These are phyloP conservation scores for Archocentrus centrarchus DNA, from an alignment of 2,113 vertebrate genomes.

Conservation along the genomic window DNA sequence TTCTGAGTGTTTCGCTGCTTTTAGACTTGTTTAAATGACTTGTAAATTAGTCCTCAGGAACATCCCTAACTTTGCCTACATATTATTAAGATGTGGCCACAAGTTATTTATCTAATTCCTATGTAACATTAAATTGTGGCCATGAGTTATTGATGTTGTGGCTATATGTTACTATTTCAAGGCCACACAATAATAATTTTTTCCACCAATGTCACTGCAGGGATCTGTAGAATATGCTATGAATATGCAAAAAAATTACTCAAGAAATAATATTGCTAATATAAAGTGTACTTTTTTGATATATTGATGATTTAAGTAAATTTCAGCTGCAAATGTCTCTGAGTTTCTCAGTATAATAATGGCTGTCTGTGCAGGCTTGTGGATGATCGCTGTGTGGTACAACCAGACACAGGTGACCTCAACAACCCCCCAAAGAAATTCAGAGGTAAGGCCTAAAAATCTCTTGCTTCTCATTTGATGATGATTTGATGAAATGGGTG, in stretches of 20 bases:
- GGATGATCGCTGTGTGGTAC: constrained; percentile 97
- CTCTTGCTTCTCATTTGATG: neutral
- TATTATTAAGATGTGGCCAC: neutral
- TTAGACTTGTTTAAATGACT: accelerated
- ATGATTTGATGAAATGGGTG: neutral
- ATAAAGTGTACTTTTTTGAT: too few relatives aligned
- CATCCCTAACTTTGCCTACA: neutral
- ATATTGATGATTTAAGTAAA: neutral
- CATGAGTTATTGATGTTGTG: neutral
- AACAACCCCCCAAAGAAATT: constrained; percentile 99
- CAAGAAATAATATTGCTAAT: too few relatives aligned
- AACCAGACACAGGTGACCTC: constrained; percentile 96
- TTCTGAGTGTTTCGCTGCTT: neutral
- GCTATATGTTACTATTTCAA: neutral
- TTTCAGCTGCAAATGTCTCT: neutral
- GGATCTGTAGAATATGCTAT: neutral
- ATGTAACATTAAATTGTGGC: neutral
- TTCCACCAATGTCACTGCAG: neutral
- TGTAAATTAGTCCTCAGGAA: neutral
- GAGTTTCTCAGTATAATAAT: neutral
- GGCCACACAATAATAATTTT: neutral
- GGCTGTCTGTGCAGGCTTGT: constrained; percentile 87
- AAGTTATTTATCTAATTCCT: neutral
- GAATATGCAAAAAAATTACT: too few relatives aligned
- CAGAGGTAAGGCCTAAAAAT: constrained; percentile 85